These are phyloP conservation scores for Scaptomyza parva DNA, from an alignment of 2,888 invertebrate species.

Conservation along the genomic window DNA sequence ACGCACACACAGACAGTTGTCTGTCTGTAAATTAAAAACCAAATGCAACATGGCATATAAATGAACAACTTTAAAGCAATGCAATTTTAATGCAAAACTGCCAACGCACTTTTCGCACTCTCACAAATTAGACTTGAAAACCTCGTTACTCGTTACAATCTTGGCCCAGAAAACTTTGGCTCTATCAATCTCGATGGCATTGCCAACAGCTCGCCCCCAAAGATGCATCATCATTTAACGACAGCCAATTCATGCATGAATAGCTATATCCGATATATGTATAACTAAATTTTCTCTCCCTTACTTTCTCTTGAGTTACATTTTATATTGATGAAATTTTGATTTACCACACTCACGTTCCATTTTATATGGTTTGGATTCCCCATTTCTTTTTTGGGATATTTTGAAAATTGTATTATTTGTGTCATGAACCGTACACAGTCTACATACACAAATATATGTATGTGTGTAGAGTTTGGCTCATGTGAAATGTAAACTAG, in stretches of 20 bases:
- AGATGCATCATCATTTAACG: conserved; percentile 34
- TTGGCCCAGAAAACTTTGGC: conserved; percentile 20
- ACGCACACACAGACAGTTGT: neutral
- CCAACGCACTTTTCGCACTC: conserved; percentile 9
- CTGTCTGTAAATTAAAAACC: conserved; percentile 47
- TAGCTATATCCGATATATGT: conserved; percentile 3
- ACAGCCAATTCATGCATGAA: conserved; percentile 48
- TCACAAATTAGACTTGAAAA: conserved; percentile 23
- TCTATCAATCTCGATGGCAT: conserved; percentile 7
- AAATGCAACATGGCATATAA: conserved; percentile 59
- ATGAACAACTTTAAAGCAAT: conserved; percentile 61
- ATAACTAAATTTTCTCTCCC: neutral
- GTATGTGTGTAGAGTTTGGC: too few species aligned
- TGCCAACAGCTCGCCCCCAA: conserved; percentile 1
- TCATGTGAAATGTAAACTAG: conserved; percentile 34
- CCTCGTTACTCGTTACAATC: conserved; percentile 36
- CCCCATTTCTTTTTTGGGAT: conserved; percentile 4
- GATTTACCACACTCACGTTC: conserved; percentile 1
- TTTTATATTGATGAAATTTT: conserved; percentile 66
- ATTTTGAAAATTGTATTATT: conserved; percentile 29
- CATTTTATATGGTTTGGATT: conserved; percentile 3
- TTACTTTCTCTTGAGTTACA: conserved; percentile 5
- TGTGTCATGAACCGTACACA: conserved; percentile 16
- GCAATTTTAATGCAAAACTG: conserved; percentile 56
- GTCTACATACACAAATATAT: neutral